Base-by-base conservation (phyloP, 2,888 invertebrate species). In the Diarsia brunnea region DNA sequence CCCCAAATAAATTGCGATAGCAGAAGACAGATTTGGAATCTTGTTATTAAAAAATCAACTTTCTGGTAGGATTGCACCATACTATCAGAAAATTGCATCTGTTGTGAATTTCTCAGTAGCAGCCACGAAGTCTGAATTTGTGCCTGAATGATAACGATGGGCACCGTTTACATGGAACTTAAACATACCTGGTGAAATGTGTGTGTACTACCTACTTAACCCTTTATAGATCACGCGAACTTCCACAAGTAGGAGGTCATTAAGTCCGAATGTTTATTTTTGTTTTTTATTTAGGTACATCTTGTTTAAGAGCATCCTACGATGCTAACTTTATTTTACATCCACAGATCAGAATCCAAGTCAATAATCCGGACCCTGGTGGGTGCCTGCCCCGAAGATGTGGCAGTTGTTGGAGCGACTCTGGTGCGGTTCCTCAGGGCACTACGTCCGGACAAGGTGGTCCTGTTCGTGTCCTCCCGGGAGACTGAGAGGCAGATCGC, bases 371-470 rank as follows among this genome's bases (percentile, higher is more conserved):
- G 98, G 79, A 97, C 97, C 12, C 90, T 94, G 8, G 98, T 98
- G 4, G 98, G 98, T 79, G 98, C 98, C 0, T 97, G 98, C 67
- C 97, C 98, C 77, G 98, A 98, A 86, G 98, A 98, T 93, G 98
- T 97, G 43, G 97, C 98, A 11, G 97, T 98, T 73, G 97, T 98
- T 88, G 97, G 97, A 2, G 98, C 97, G 12, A 98, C 98, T 16
- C 96, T 99, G 80, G 97, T 98, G 88, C 97, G 98, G 91, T 97
- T 99, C 84, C 97, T 98, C 69, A 97, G 98, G 86, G 98, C 98
- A 31, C 95, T 98, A 85, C 96, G 97, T 86, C 97, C 98, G 0
- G 94, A 96, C 72, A 96, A 96, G 69, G 97, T 97, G 73, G 96
- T 98, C 27, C 97, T 98, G 45, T 98, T 98, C 92, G 98, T 98